phyloP scores from a whole-genome alignment of 1,140 invertebrate genomes.

The Akabosia matsudoensis region DNA sequence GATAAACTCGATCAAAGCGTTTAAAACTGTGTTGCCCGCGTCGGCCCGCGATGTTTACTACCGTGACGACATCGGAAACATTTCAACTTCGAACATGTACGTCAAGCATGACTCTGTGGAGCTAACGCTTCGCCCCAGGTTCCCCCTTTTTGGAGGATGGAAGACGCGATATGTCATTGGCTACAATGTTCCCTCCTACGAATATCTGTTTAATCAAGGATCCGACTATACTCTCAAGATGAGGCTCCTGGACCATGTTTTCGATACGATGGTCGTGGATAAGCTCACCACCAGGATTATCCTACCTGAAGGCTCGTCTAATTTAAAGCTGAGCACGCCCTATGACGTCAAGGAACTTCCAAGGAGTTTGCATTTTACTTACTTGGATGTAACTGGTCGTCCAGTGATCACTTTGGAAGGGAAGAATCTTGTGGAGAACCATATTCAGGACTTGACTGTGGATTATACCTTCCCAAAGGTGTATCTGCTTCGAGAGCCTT shows the following conservation, averaged over 20 bases:
- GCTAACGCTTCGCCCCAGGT: conserved; percentile 87
- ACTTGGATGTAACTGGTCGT: conserved; percentile 89
- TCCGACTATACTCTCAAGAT: conserved; percentile 82
- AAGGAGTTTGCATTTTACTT: conserved; percentile 83
- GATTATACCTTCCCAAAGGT: conserved; percentile 81
- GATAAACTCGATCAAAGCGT: conserved; percentile 82
- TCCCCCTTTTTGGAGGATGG: conserved; percentile 98
- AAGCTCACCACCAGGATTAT: conserved; percentile 86
- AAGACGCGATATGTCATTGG: conserved; percentile 94
- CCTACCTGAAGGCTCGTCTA: conserved; percentile 84
- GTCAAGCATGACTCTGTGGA: conserved; percentile 87
- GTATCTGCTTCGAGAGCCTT: conserved; percentile 83
- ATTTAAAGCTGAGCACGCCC: conserved; percentile 77
- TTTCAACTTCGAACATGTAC: conserved; percentile 92
- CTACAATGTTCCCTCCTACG: conserved; percentile 96
- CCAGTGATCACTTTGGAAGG: conserved; percentile 83
- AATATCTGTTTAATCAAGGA: conserved; percentile 78
- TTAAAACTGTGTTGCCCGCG: conserved; percentile 88
- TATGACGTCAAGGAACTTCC: conserved; percentile 72
- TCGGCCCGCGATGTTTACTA: conserved; percentile 89
- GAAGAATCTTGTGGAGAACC: conserved; percentile 88
- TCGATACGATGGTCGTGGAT: conserved; percentile 94
- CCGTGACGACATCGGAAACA: conserved; percentile 97
- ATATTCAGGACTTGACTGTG: conserved; percentile 84
- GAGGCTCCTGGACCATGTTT: conserved; percentile 90